phyloP scores from a whole-genome alignment of 2,113 vertebrate species.

The Indicator indicator region DNA sequence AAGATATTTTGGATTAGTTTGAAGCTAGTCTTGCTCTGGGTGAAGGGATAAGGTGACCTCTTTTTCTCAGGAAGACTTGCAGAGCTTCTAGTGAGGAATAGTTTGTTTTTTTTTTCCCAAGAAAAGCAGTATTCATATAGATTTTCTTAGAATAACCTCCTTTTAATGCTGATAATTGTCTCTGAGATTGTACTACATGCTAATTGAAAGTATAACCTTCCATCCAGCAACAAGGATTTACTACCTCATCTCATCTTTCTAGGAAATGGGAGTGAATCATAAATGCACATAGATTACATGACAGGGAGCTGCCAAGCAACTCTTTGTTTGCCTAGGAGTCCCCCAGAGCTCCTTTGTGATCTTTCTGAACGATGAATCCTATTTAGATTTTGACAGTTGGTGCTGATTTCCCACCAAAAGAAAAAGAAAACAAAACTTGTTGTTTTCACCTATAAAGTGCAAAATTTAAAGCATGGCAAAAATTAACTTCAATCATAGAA shows the following conservation, averaged over 20 bases:
- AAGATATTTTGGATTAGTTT: neutral
- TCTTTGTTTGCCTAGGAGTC: neutral
- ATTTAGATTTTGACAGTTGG: neutral
- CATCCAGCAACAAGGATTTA: neutral
- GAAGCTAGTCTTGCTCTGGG: neutral
- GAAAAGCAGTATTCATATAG: neutral
- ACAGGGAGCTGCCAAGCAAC: neutral
- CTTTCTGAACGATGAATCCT: neutral
- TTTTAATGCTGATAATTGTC: neutral
- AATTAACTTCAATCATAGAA: neutral
- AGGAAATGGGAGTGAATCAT: neutral
- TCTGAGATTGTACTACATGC: neutral
- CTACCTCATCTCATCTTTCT: neutral
- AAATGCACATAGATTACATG: fast-evolving
- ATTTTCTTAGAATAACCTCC: neutral
- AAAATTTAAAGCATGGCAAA: neutral
- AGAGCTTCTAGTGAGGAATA: neutral
- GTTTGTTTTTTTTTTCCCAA: neutral
- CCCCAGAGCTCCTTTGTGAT: neutral
- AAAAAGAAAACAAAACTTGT: neutral
- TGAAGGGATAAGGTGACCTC: neutral
- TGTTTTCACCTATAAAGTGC: neutral
- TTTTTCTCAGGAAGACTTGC: neutral
- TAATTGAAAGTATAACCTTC: neutral
- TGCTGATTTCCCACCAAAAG: neutral